phyloP scores from a whole-genome alignment of 2,888 invertebrate species.

The Aspidapion aeneum region DNA sequence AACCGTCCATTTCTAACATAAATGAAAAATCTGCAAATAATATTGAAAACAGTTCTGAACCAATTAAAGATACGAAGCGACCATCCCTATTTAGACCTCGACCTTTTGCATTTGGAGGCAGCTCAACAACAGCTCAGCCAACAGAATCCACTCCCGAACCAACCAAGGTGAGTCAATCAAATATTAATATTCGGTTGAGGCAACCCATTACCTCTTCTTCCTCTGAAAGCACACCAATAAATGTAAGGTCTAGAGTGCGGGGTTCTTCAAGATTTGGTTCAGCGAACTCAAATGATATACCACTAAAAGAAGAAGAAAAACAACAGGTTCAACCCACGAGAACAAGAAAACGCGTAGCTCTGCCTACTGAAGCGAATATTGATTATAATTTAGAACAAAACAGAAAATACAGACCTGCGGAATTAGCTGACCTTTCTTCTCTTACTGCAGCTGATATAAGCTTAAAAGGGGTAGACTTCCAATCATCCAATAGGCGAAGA shows the following conservation, averaged over 20 bases:
- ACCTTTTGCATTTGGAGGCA: slow-evolving; percentile 34
- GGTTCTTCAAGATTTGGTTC: slow-evolving; percentile 34
- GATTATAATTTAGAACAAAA: slow-evolving; percentile 35
- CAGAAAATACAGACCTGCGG: slow-evolving; percentile 42
- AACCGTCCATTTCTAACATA: neutral
- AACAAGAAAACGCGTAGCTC: slow-evolving; percentile 26
- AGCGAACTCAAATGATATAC: slow-evolving; percentile 26
- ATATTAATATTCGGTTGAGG: slow-evolving; percentile 33
- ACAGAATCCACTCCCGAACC: slow-evolving; percentile 36
- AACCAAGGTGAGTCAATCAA: slow-evolving; percentile 51
- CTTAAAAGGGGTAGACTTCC: slow-evolving; percentile 26
- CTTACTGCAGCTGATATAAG: slow-evolving; percentile 52
- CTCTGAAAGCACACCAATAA: slow-evolving; percentile 15
- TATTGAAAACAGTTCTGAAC: neutral
- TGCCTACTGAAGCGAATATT: slow-evolving; percentile 32
- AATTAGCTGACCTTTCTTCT: slow-evolving; percentile 53
- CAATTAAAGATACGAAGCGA: slow-evolving; percentile 9
- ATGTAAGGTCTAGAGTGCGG: slow-evolving; percentile 18
- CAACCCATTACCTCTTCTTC: slow-evolving; percentile 19
- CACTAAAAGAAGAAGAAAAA: slow-evolving; percentile 21
- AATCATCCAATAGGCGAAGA: slow-evolving; percentile 25
- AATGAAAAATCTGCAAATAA: neutral
- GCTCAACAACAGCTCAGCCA: slow-evolving; percentile 6
- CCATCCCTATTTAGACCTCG: slow-evolving; percentile 39
- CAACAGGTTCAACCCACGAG: slow-evolving; percentile 21